Conservation (phyloP, 1,140 invertebrate genomes). For the Lysiphlebus fabarum region DNA sequence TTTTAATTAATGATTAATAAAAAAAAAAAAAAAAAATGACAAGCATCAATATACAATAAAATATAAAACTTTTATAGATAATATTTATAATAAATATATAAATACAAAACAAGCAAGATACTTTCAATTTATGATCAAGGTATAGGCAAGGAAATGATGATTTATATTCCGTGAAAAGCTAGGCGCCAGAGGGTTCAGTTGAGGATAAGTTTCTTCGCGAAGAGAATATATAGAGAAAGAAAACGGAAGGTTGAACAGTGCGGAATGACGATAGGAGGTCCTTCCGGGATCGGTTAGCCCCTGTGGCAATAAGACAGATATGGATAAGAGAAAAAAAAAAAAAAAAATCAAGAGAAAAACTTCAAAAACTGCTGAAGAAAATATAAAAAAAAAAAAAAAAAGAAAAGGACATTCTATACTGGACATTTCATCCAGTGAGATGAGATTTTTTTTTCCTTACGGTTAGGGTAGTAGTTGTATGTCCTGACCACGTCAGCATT, state of each 20-base stretch:
- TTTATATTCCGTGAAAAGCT: conserved; percentile 14
- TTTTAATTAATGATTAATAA: too few relatives aligned
- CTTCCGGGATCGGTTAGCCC: conserved; percentile 16
- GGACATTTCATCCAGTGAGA: conserved; percentile 11
- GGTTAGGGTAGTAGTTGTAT: conserved; percentile 13
- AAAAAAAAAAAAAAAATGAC: too few relatives aligned
- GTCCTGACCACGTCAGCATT: conserved; percentile 23
- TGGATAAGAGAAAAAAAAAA: too few relatives aligned
- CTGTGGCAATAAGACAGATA: conserved; percentile 22
- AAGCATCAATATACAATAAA: too few relatives aligned
- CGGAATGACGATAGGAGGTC: conserved; percentile 18
- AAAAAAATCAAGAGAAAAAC: background rate
- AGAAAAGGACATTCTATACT: background rate
- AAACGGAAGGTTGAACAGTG: conserved; percentile 14
- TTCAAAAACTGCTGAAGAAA: background rate
- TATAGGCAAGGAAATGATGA: conserved; percentile 8
- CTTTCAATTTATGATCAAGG: conserved; percentile 7
- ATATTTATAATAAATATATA: too few relatives aligned
- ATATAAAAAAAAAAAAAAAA: too few relatives aligned
- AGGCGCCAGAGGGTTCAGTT: conserved; percentile 13
- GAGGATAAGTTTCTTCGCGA: conserved; percentile 12
- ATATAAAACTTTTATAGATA: too few relatives aligned
- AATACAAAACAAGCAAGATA: too few relatives aligned
- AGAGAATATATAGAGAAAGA: conserved; percentile 4
- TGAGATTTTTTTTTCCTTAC: background rate